phyloP scores from a whole-genome alignment of 1,140 invertebrate species.

The Piezodorus guildinii region DNA sequence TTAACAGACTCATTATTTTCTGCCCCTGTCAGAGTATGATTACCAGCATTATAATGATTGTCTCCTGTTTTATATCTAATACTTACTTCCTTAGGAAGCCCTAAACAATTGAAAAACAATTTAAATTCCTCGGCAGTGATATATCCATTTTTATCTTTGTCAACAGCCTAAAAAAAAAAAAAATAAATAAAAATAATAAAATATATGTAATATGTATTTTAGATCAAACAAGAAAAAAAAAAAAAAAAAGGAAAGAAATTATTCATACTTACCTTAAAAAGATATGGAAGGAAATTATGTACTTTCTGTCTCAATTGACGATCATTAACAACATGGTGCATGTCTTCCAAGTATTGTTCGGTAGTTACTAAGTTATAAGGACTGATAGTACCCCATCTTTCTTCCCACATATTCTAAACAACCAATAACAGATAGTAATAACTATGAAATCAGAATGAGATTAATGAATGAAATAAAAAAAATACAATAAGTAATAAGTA shows the following conservation, averaged over 20 bases:
- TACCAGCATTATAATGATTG: too few species aligned
- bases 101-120: constrained; percentile 67
- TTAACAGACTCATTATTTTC: too few species aligned
- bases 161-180: constrained; percentile 50
- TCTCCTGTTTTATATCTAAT: background rate
- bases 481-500: too few species aligned
- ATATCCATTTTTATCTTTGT: constrained; percentile 62
- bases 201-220: too few species aligned
- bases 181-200: background rate
- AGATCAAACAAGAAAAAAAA: background rate
- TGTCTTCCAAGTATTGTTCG: constrained; percentile 65
- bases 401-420: constrained; percentile 54
- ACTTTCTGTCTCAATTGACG: constrained; percentile 55
- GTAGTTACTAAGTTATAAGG: constrained; percentile 67
- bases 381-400: constrained; percentile 68
- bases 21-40: too few species aligned
- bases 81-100: constrained; percentile 51
- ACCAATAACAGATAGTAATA: background rate
- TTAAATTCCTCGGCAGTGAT: constrained; percentile 71
- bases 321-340: constrained; percentile 68
- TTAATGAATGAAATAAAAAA: too few species aligned
- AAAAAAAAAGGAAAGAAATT: constrained; percentile 1
- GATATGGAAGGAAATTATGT: constrained; percentile 44
- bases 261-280: constrained; percentile 27
- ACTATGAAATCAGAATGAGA: too few species aligned